Percentiles rank a stretch among this genome's conserved stretches.
Conservation (phyloP, 2,113 vertebrate species). For the Syrrhaptes paradoxus region DNA sequence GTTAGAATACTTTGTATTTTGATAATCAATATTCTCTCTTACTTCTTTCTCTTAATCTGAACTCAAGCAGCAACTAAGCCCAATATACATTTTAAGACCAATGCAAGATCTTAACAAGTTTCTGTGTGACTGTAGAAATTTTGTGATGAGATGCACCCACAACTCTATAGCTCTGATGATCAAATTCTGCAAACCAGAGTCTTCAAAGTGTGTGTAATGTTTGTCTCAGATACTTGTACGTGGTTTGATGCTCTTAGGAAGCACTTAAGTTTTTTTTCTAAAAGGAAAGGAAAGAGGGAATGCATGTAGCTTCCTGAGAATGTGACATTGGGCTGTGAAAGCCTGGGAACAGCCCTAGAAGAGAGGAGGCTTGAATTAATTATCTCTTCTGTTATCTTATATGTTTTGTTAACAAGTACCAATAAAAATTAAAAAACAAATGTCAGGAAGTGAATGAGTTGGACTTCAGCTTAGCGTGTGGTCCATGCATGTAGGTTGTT, state of each 20-base stretch:
- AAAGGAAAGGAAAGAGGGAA: neutral
- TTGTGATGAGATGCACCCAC: neutral
- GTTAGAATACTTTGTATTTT: neutral
- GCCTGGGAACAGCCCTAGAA: neutral
- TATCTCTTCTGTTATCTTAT: neutral
- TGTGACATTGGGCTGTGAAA: neutral
- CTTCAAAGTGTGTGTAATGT: neutral
- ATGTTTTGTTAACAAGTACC: neutral
- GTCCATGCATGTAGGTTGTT: neutral
- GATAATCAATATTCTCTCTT: neutral
- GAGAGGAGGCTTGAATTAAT: neutral
- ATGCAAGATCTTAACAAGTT: neutral
- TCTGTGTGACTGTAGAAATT: neutral
- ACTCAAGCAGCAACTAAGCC: neutral
- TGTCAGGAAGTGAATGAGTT: neutral
- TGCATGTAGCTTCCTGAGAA: neutral
- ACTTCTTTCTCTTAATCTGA: neutral
- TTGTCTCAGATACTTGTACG: neutral
- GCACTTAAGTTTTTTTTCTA: neutral
- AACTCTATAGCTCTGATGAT: neutral
- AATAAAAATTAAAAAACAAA: neutral
- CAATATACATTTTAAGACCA: neutral
- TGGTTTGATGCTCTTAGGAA: neutral
- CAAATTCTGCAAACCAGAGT: neutral
- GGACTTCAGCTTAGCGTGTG: neutral